Percentiles rank a stretch among this genome's conserved stretches.
Evolutionary conservation across 1,140 invertebrate species (phyloP).

Genomic region (Adelges cooleyi): DNA sequence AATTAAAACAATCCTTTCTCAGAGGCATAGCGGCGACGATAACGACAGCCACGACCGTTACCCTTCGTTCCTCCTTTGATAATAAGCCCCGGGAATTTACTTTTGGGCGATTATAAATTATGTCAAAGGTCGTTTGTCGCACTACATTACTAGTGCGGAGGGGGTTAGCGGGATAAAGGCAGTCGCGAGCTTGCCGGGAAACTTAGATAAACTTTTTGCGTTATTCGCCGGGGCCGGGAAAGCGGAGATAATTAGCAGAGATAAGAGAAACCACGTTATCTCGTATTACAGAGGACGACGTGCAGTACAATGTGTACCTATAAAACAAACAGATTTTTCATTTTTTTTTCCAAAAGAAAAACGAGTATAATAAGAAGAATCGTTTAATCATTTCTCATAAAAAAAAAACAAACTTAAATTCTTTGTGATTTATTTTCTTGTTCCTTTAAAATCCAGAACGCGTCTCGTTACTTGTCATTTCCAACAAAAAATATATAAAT

Average conservation of each 20-base stretch:
- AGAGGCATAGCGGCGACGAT: background rate
- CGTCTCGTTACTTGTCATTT: no score
- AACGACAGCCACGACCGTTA: background rate
- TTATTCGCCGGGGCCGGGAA: background rate
- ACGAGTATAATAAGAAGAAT: no score
- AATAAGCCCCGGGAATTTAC: conserved; percentile 6
- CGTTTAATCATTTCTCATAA: no score
- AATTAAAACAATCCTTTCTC: conserved; percentile 26
- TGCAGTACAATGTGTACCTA: background rate
- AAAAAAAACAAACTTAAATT: no score
- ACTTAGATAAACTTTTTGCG: conserved; percentile 2
- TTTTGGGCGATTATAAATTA: conserved; percentile 21
- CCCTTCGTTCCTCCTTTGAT: background rate
- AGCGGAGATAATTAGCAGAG: conserved; percentile 15
- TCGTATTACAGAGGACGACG: background rate
- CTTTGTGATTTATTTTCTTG: no score
- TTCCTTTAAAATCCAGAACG: no score
- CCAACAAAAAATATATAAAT: no score
- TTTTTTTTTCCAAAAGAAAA: background rate
- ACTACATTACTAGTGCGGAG: background rate
- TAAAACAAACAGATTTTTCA: conserved; percentile 9
- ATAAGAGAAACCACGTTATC: conserved; percentile 16
- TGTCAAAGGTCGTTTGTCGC: conserved; percentile 20
- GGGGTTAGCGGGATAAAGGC: background rate
- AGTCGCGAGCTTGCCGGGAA: background rate